Percentiles rank a stretch among this genome's conserved stretches.
Conservation (phyloP, 2,888 invertebrate genomes). For the Tetranychus truncatus region DNA sequence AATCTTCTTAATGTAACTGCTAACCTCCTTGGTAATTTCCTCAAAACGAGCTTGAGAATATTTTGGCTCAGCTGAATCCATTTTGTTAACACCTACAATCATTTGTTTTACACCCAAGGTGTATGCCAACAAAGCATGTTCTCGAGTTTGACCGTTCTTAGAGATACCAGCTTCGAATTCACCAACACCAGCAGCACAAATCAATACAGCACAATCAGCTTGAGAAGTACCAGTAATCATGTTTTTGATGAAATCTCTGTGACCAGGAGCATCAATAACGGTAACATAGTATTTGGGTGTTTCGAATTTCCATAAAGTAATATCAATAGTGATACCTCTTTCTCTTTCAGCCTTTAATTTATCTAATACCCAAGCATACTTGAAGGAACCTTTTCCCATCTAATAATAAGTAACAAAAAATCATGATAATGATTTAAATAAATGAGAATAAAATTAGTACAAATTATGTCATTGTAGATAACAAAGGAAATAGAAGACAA, state of each 20-base stretch:
- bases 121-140: slow-evolving; percentile 93
- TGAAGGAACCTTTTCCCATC: slow-evolving; percentile 99
- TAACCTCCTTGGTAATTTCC: slow-evolving; percentile 98
- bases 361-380: slow-evolving; percentile 99
- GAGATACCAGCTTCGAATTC: slow-evolving; percentile 99
- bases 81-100: slow-evolving; percentile 98
- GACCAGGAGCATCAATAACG: slow-evolving; percentile 98
- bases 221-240: slow-evolving; percentile 85
- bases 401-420: slow-evolving; percentile 27
- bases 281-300: slow-evolving; percentile 87
- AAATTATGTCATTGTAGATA: neutral
- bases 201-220: slow-evolving; percentile 95
- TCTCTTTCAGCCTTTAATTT: slow-evolving; percentile 99
- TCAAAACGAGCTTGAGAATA: slow-evolving; percentile 82
- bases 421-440: neutral
- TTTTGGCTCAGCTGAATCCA: slow-evolving; percentile 98
- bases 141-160: slow-evolving; percentile 97
- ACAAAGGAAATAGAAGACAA: slow-evolving; percentile 10
- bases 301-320: slow-evolving; percentile 96
- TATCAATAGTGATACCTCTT: slow-evolving; percentile 99
- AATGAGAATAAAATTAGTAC: neutral
- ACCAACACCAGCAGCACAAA: slow-evolving; percentile 96
- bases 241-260: slow-evolving; percentile 99
- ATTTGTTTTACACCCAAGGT: slow-evolving; percentile 97
- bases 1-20: slow-evolving; percentile 96